Evolutionary conservation across 2,113 vertebrate genomes (phyloP).

Genomic region (Myotis brandtii): DNA sequence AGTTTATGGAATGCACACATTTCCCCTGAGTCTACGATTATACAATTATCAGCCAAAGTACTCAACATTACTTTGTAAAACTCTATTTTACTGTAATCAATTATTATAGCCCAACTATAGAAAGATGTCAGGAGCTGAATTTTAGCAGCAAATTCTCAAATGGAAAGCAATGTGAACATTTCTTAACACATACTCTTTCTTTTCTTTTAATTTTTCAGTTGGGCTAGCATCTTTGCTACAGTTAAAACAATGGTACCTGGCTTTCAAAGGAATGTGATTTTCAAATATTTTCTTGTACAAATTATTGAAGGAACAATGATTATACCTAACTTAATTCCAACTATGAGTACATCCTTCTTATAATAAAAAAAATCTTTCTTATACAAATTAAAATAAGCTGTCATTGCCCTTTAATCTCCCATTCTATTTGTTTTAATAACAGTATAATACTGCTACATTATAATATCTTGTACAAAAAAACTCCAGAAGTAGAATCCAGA

Average conservation of each 20-base stretch:
- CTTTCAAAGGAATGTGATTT: neutral
- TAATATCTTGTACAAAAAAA: neutral
- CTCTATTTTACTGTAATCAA: neutral
- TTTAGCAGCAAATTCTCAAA: constrained; percentile 1
- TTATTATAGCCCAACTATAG: neutral
- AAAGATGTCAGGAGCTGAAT: neutral
- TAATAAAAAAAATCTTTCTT: neutral
- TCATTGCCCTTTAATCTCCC: neutral
- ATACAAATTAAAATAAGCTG: neutral
- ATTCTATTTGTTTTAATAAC: neutral
- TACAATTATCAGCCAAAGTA: neutral
- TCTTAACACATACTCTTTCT: neutral
- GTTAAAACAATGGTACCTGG: neutral
- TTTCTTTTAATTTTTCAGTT: neutral
- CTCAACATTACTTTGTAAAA: neutral
- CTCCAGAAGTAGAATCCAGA: neutral
- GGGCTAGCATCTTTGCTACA: neutral
- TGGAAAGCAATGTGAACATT: neutral
- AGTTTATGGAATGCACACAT: neutral
- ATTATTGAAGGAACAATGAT: neutral
- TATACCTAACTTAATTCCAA: neutral
- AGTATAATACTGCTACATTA: neutral
- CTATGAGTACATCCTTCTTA: neutral
- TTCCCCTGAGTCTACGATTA: neutral
- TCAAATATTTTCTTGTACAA: neutral